Evolutionary conservation across 2,113 vertebrate genomes (phyloP).

Genomic region (Myxocyprinus asiaticus): DNA sequence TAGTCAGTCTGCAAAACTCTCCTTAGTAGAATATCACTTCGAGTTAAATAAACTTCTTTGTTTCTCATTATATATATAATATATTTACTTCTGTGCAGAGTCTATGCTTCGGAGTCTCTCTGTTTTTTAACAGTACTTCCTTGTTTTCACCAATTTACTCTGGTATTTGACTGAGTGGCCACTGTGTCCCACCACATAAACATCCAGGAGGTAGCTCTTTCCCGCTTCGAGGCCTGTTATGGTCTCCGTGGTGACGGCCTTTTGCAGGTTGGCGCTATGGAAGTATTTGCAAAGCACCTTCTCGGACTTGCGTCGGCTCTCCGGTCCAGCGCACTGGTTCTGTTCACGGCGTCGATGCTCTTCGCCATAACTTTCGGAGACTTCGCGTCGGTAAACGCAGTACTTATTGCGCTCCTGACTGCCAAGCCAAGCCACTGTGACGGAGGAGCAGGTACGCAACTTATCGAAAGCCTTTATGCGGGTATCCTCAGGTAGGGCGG

Average conservation of each 20-base stretch:
- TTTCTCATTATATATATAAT: slow-evolving; percentile 74
- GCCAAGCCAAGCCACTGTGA: slow-evolving; percentile 94
- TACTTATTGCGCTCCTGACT: slow-evolving; percentile 97
- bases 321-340: slow-evolving; percentile 93
- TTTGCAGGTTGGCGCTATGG: slow-evolving; percentile 93
- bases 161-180: slow-evolving; percentile 96
- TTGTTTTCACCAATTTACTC: slow-evolving; percentile 97
- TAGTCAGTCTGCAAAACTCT: slow-evolving; percentile 81
- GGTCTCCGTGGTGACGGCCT: slow-evolving; percentile 96
- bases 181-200: slow-evolving; percentile 91
- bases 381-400: slow-evolving; percentile 93
- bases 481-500: slow-evolving; percentile 91
- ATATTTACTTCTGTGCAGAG: slow-evolving; percentile 74
- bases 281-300: slow-evolving; percentile 99
- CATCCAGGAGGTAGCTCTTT: slow-evolving; percentile 94
- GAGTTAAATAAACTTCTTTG: slow-evolving; percentile 79
- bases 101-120: slow-evolving; percentile 67
- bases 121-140: slow-evolving; percentile 89
- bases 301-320: slow-evolving; percentile 88
- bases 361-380: slow-evolving; percentile 82
- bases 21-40: slow-evolving; percentile 77
- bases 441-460: slow-evolving; percentile 91
- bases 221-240: slow-evolving; percentile 87
- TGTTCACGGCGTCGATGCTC: slow-evolving; percentile 89
- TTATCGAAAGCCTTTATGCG: slow-evolving; percentile 97